Percentiles rank a stretch among this genome's conserved stretches.
These are phyloP conservation scores for Helicolenus hilgendorfi DNA, from an alignment of 2,797 vertebrate species.

Conservation along the genomic window DNA sequence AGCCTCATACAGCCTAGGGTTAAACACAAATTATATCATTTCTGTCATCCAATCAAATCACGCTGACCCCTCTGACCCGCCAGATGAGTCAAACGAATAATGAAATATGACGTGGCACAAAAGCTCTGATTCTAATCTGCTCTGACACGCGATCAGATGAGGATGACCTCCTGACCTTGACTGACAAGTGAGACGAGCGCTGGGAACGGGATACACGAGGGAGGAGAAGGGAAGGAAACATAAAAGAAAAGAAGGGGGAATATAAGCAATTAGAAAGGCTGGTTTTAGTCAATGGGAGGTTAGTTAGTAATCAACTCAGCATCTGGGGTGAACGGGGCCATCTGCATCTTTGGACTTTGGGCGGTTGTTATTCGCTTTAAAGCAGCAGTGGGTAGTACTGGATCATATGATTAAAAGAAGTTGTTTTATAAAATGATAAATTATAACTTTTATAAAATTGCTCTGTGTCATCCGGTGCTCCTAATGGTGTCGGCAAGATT, in stretches of 20 bases:
- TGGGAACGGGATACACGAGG: conserved; percentile 73
- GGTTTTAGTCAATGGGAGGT: conserved; percentile 65
- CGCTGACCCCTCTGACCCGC: conserved; percentile 88
- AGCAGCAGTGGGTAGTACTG: too few species aligned
- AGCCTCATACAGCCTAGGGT: conserved; percentile 86
- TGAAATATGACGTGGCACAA: conserved; percentile 92
- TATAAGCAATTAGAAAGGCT: conserved; percentile 60
- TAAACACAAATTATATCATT: conserved; percentile 90
- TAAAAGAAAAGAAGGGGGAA: conserved; percentile 60
- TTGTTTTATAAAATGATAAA: too few species aligned
- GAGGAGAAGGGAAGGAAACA: conserved; percentile 68
- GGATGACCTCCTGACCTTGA: conserved; percentile 89
- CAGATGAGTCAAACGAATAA: conserved; percentile 91
- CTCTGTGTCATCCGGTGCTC: too few species aligned
- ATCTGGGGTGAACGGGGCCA: conserved; percentile 43
- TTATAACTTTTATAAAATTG: too few species aligned
- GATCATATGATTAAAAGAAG: too few species aligned
- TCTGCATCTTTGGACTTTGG: conserved; percentile 52
- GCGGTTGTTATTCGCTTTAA: conserved; percentile 24
- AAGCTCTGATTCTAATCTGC: conserved; percentile 91
- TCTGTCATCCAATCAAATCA: conserved; percentile 92
- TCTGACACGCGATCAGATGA: conserved; percentile 92
- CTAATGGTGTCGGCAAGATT: too few species aligned
- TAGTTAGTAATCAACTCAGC: conserved; percentile 73
- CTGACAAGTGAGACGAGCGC: conserved; percentile 89